A percentile compares a stretch with the other conserved stretches of the same genome.
phyloP scores from a whole-genome alignment of 2,797 vertebrate genomes.

The Phataginus tetradactyla region DNA sequence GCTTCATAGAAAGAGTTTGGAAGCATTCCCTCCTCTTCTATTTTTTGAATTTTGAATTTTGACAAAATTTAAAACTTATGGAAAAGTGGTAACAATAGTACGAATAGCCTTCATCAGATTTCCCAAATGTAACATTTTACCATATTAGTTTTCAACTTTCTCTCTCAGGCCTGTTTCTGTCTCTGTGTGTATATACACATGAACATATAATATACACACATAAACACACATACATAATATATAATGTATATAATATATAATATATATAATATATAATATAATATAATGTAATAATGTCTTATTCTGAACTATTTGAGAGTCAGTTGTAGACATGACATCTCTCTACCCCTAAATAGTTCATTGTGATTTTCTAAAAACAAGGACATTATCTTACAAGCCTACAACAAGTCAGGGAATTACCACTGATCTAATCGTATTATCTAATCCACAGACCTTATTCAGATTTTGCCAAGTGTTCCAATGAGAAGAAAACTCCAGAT shows the following conservation, averaged over 20 bases:
- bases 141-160: not conserved
- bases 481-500: not conserved
- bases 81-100: not conserved
- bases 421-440: not conserved
- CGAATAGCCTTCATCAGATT: not conserved
- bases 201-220: not conserved
- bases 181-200: not conserved
- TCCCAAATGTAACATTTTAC: not conserved
- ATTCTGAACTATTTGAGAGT: not conserved
- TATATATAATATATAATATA: too few species aligned
- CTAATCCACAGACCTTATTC: not conserved
- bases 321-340: not conserved
- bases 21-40: too few species aligned
- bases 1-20: too few species aligned
- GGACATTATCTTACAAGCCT: not conserved
- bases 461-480: not conserved
- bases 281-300: too few species aligned
- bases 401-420: not conserved
- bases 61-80: not conserved
- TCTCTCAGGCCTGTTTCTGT: not conserved
- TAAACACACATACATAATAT: not conserved
- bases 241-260: too few species aligned
- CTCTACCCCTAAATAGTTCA: not conserved
- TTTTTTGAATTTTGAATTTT: not conserved
- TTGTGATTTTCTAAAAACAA: not conserved